Base-by-base conservation (phyloP, 2,797 vertebrate species). In the Dermochelys coriacea region DNA sequence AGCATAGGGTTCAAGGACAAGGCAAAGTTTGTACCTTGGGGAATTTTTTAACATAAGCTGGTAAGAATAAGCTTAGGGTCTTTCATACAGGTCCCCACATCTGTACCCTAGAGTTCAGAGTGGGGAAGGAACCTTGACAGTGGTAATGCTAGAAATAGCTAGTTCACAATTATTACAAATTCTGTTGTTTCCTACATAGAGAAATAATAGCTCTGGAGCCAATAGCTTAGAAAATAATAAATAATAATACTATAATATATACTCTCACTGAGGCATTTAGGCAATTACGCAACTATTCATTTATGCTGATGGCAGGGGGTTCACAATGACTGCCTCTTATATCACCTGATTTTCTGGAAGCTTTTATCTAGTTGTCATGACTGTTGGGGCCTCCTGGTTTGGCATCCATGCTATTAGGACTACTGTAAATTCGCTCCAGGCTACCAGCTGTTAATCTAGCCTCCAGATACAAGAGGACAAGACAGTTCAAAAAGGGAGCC, bases 141-240 rank as follows among this genome's bases (percentile, higher is more conserved):
- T 41, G 94, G 82, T 74, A 94, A 95, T 34, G 10, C 7, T 37
- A 59, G 71, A 61, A 94, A 85, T 25, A 94, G 50, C 68, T 64
- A 83, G 34, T 82, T 93, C 88, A 80, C 82, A 59, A 18, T 12
- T 95, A 87, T 75, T 88, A 52, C 79, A 74, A 16, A 0, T 81
- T 55, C 80, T 77, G 55, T 75, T 91, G 0, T 50, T 18, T 90
- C 86, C 37, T 82, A 77, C 8, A 4, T 74, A 47, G 52, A 74
- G 52, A 91, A 93, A 92, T 50, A 93, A 82, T 21, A 93, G n/a
- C 1, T 0, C 0, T 1, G 1, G 29, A 86, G 55, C 49, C 84
- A 77, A 29, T 84, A 85, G 81, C 86, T 91, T 90, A 25, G 64
- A 68, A 55, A 81, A 54, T 21, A 68, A 80, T 82, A 90, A 89